A percentile compares a stretch with the other conserved stretches of the same genome.
Evolutionary conservation across 2,888 invertebrate genomes (phyloP).

Genomic region (Nycteola revayana): DNA sequence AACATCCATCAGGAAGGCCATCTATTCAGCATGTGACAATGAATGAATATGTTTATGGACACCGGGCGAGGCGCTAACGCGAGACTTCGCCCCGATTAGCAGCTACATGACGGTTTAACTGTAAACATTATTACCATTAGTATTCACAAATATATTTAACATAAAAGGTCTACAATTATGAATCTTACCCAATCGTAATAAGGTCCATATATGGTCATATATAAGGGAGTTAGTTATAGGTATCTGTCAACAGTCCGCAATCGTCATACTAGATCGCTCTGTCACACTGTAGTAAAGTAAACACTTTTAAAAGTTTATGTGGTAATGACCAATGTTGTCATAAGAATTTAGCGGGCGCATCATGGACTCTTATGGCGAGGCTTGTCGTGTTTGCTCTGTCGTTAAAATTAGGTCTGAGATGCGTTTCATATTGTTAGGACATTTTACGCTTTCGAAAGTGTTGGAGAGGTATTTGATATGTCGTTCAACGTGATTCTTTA

Average conservation of each 20-base stretch:
- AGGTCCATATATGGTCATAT: constrained; percentile 15
- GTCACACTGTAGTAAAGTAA: constrained; percentile 65
- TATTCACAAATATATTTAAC: constrained; percentile 29
- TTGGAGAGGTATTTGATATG: constrained; percentile 22
- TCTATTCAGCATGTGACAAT: constrained; percentile 70
- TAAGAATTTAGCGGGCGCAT: constrained; percentile 72
- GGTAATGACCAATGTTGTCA: constrained; percentile 73
- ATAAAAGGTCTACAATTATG: constrained; percentile 23
- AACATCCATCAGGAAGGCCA: constrained; percentile 45
- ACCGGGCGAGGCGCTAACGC: constrained; percentile 80
- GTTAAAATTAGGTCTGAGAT: constrained; percentile 64
- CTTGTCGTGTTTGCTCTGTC: constrained; percentile 55
- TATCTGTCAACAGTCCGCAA: constrained; percentile 59
- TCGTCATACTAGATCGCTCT: constrained; percentile 69
- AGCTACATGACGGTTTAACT: constrained; percentile 73
- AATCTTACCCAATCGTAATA: constrained; percentile 32
- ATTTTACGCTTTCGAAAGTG: constrained; percentile 62
- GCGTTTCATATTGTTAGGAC: constrained; percentile 43
- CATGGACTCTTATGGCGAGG: constrained; percentile 63
- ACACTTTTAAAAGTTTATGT: constrained; percentile 80
- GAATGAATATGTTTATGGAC: constrained; percentile 74
- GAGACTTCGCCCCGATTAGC: constrained; percentile 76
- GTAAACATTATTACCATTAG: constrained; percentile 78
- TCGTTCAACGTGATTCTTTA: too few relatives aligned
- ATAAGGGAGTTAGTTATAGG: constrained; percentile 6